phyloP scores from a whole-genome alignment of 2,113 vertebrate species.

The Syrmaticus mikado region DNA sequence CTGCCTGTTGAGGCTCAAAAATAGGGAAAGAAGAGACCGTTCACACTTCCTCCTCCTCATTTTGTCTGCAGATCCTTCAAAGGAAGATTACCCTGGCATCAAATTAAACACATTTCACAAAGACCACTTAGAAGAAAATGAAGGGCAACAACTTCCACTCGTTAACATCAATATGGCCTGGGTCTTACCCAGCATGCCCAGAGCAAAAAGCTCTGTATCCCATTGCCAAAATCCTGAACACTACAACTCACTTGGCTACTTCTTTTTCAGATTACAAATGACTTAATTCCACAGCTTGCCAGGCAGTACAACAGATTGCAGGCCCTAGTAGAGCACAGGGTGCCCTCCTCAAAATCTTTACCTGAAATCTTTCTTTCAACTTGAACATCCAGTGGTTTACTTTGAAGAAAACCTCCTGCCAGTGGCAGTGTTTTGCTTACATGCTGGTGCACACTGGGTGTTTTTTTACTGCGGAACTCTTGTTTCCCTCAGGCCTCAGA shows the following conservation, averaged over 20 bases:
- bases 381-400: not conserved
- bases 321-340: not conserved
- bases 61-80: not conserved
- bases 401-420: not conserved
- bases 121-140: not conserved
- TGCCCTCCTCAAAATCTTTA: not conserved
- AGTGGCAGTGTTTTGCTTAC: not conserved
- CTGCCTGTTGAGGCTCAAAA: not conserved
- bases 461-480: not conserved
- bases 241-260: not conserved
- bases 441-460: not conserved
- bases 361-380: not conserved
- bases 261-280: slow-evolving; percentile 39
- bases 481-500: not conserved
- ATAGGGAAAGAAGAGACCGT: not conserved
- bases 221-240: slow-evolving; percentile 7
- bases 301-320: not conserved
- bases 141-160: not conserved
- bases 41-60: not conserved
- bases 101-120: not conserved
- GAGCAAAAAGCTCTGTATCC: slow-evolving; percentile 6
- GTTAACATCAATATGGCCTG: not conserved
- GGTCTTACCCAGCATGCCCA: not conserved
- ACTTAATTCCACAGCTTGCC: not conserved
- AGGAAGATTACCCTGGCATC: not conserved